These are phyloP conservation scores for Notarius quadriscutis DNA, from an alignment of 2,113 vertebrate species.

Conservation along the genomic window DNA sequence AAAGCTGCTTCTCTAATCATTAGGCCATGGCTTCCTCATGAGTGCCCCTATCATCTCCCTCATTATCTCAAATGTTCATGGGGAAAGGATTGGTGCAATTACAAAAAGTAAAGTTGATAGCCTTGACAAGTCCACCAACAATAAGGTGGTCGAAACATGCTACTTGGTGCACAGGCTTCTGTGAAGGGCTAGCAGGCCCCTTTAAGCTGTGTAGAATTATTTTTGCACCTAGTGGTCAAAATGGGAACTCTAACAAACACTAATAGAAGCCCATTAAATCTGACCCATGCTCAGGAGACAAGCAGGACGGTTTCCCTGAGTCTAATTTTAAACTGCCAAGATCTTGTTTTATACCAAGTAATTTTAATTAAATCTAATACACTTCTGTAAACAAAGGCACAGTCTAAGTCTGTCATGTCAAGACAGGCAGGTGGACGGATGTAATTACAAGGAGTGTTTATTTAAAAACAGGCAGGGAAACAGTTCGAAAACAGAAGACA, in stretches of 20 bases:
- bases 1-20: too few species aligned
- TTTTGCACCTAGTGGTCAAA: background rate
- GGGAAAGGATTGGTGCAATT: background rate
- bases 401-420: background rate
- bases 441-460: too few species aligned
- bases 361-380: background rate
- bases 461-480: too few species aligned
- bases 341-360: background rate
- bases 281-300: background rate
- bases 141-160: too few species aligned
- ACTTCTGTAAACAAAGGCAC: background rate
- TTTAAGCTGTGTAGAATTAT: background rate
- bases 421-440: too few species aligned
- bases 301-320: background rate
- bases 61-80: background rate
- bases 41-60: too few species aligned
- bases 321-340: background rate
- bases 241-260: background rate
- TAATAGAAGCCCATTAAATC: background rate
- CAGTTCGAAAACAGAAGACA: too few species aligned
- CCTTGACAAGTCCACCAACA: too few species aligned
- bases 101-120: background rate
- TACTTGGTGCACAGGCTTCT: too few species aligned
- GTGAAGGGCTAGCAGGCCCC: too few species aligned
- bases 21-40: too few species aligned